phyloP scores from a whole-genome alignment of 2,888 invertebrate genomes.

The Papilio gigon region DNA sequence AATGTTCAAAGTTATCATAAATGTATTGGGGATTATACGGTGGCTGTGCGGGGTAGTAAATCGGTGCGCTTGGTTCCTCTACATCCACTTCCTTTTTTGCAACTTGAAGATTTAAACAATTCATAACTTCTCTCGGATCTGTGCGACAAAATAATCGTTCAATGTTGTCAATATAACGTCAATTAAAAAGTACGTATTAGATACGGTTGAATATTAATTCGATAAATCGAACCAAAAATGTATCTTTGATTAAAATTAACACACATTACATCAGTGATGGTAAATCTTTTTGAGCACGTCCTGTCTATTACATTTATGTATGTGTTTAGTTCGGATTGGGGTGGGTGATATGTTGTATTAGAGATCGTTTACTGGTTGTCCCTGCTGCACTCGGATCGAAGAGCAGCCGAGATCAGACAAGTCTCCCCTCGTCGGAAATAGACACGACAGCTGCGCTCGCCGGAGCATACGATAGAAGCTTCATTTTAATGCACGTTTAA shows the following conservation, averaged over 20 bases:
- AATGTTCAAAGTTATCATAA: slow-evolving; percentile 54
- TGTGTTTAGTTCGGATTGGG: neutral
- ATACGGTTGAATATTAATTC: too few species aligned
- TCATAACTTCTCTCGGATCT: slow-evolving; percentile 58
- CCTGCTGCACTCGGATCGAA: slow-evolving; percentile 47
- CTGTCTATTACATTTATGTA: too few species aligned
- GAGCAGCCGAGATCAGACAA: slow-evolving; percentile 53
- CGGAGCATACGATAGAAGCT: slow-evolving; percentile 66
- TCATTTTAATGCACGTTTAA: slow-evolving; percentile 60
- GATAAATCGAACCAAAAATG: too few species aligned
- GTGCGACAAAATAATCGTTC: slow-evolving; percentile 36
- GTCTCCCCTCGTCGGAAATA: slow-evolving; percentile 72
- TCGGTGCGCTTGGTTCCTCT: slow-evolving; percentile 62
- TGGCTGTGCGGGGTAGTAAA: slow-evolving; percentile 67
- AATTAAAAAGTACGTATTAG: too few species aligned
- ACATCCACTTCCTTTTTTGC: slow-evolving; percentile 57
- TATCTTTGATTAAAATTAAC: too few species aligned
- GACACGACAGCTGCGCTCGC: slow-evolving; percentile 73
- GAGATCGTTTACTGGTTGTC: slow-evolving; percentile 45
- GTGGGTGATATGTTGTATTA: slow-evolving; percentile 27
- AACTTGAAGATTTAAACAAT: slow-evolving; percentile 66
- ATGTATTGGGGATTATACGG: slow-evolving; percentile 73
- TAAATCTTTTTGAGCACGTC: too few species aligned
- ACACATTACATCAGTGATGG: too few species aligned
- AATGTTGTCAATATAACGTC: slow-evolving; percentile 33